Base-by-base conservation (phyloP, 2,797 vertebrate genomes). In the Argyrosomus regius region DNA sequence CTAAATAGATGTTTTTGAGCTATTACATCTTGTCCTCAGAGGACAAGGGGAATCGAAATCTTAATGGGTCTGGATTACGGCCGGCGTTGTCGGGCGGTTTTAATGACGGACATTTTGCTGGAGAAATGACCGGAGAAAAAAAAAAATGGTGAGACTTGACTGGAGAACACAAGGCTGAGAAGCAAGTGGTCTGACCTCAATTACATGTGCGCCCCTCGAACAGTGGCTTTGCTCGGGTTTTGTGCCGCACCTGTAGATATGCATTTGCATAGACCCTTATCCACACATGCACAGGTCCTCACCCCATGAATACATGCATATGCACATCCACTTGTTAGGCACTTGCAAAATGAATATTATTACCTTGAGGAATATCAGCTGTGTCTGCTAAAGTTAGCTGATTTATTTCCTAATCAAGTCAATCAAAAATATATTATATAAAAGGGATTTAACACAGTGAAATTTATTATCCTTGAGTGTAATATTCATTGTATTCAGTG, bases 1-100 rank as follows among this genome's bases (percentile, higher is more conserved):
- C 84, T 85, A 86, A 88, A 89, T 87, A 79, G 80, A 91, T 89
- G 85, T 90, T 91, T 91, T 87, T 80, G 78, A 90, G 89, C 77
- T 77, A 90, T 92, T 89, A 87, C 77, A 84, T 67, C 56, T 80
- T 72, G 75, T 90, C 82, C 82, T 82, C 57, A 0, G 80, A 86
- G 81, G 87, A 85, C 78, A 83, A 80, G 57, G 70, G 69, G 76
- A 88, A 87, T 80, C 12, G 20, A 81, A 91, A 86, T 83, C 67
- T 62, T 89, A 89, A 94, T 82, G 66, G 82, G 50, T 67, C 78
- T 26, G 61, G 79, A 90, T 91, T 85, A 83, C 22, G 43, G 75
- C 50, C 6, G 22, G 56, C 66, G 12, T 78, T 54, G 73, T 65
- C 45, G 8, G 68, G 39, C 13, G 67, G 39, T 78, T 83, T 85